Conservation (phyloP, 1,140 invertebrate species). For the Zaprionus inermis region DNA sequence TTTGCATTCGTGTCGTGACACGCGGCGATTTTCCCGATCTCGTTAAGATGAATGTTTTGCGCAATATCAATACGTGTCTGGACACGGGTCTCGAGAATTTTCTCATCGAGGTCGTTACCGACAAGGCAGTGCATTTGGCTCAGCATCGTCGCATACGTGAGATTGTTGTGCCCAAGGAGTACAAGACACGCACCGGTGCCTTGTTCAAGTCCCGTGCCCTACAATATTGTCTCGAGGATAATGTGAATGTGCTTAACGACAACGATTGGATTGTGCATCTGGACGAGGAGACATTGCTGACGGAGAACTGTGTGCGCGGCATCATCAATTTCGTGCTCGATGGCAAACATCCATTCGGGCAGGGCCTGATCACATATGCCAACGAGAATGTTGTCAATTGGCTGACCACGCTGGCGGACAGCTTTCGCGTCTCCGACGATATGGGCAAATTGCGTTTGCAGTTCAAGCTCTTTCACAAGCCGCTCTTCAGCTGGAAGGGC, state of each 20-base stretch:
- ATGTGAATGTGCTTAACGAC: conserved; percentile 94
- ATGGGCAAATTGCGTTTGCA: conserved; percentile 98
- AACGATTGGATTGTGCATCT: conserved; percentile 99
- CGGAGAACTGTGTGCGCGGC: conserved; percentile 95
- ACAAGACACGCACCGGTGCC: conserved; percentile 95
- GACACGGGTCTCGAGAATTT: conserved; percentile 98
- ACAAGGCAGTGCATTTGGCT: conserved; percentile 92
- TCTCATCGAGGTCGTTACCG: conserved; percentile 98
- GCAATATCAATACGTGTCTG: conserved; percentile 95
- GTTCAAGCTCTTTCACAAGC: conserved; percentile 96
- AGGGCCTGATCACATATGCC: conserved; percentile 99
- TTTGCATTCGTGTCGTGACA: conserved; percentile 98
- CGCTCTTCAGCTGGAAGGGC: conserved; percentile 98
- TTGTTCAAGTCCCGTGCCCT: conserved; percentile 97
- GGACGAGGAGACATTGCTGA: conserved; percentile 98
- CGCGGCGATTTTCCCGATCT: conserved; percentile 97
- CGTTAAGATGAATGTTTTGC: conserved; percentile 93
- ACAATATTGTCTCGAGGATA: conserved; percentile 97
- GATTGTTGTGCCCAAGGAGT: conserved; percentile 93
- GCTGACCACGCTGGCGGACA: conserved; percentile 98
- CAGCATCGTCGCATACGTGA: conserved; percentile 91
- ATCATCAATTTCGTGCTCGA: conserved; percentile 98
- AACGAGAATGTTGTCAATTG: conserved; percentile 98
- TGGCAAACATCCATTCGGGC: conserved; percentile 98
- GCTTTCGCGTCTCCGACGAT: conserved; percentile 97